Conservation (phyloP, 1,140 invertebrate species). For the Halictus rubicundus region DNA sequence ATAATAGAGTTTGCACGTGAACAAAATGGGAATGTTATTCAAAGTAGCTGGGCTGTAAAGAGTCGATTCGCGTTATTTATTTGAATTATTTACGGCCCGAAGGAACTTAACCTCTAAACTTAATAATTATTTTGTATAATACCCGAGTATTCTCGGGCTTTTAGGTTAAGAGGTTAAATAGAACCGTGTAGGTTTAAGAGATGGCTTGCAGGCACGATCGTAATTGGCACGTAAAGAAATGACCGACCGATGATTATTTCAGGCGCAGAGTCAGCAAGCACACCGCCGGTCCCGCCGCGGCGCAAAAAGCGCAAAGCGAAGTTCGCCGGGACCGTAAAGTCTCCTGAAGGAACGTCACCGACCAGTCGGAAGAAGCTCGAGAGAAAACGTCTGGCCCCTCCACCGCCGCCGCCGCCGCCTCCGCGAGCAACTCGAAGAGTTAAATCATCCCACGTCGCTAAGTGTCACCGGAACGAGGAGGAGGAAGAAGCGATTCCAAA, state of each 20-base stretch:
- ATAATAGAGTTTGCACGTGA: no score
- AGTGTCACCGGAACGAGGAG: background rate
- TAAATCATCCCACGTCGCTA: conserved; percentile 16
- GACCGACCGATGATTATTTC: conserved; percentile 56
- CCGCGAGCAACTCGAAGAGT: conserved; percentile 48
- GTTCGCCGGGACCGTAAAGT: conserved; percentile 16
- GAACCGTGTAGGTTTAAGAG: background rate
- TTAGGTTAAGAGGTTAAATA: no score
- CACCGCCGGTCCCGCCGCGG: conserved; percentile 76
- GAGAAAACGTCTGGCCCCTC: conserved; percentile 63
- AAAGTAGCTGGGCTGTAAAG: no score
- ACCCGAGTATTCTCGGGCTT: no score
- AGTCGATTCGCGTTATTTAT: no score
- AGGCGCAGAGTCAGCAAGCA: conserved; percentile 63
- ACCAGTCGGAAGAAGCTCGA: conserved; percentile 31
- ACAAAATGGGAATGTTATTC: no score
- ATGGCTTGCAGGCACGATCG: no score
- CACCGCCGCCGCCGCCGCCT: conserved; percentile 67
- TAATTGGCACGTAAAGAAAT: background rate
- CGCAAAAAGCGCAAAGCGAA: conserved; percentile 71
- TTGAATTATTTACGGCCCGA: no score
- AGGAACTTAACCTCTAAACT: no score
- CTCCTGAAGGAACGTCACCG: conserved; percentile 2
- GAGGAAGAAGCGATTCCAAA: conserved; percentile 14
- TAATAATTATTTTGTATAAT: no score